Percentiles rank a stretch among this genome's conserved stretches.
These are phyloP conservation scores for Brenthis daphne DNA, from an alignment of 2,888 invertebrate species.

Conservation along the genomic window DNA sequence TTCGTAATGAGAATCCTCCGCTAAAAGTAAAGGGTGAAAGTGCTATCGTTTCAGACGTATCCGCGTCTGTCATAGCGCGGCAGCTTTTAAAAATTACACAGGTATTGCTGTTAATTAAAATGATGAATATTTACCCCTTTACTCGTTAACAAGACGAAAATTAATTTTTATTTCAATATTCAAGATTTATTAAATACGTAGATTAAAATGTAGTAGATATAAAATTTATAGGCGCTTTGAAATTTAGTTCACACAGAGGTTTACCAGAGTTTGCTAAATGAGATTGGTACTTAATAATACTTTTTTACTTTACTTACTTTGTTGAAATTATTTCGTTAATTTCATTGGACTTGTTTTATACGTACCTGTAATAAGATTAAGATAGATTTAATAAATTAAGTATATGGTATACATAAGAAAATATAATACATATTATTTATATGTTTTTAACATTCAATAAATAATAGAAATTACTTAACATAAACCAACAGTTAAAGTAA, in stretches of 20 bases:
- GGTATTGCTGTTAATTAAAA: slow-evolving; percentile 38
- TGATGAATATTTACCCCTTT: slow-evolving; percentile 34
- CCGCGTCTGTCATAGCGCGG: slow-evolving; percentile 35
- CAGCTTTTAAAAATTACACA: slow-evolving; percentile 35
- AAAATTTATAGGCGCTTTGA: too few relatives aligned
- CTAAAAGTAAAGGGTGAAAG: slow-evolving; percentile 69
- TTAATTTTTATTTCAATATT: slow-evolving; percentile 8
- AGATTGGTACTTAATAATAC: neutral
- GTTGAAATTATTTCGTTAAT: too few relatives aligned
- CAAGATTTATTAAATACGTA: too few relatives aligned
- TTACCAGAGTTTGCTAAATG: neutral
- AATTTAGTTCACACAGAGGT: too few relatives aligned
- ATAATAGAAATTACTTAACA: slow-evolving; percentile 11
- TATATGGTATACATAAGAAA: neutral
- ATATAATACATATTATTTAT: neutral
- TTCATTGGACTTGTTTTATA: neutral
- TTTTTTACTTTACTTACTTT: neutral
- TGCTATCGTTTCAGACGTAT: slow-evolving; percentile 52
- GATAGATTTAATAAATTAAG: neutral
- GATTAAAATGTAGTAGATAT: too few relatives aligned
- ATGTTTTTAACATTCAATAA: neutral
- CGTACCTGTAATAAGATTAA: slow-evolving; percentile 9
- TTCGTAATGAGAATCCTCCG: slow-evolving; percentile 75
- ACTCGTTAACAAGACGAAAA: slow-evolving; percentile 17
- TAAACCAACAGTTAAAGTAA: slow-evolving; percentile 26